Evolutionary conservation across 1,140 invertebrate species (phyloP).

Genomic region (Trichomalopsis sarcophagae): DNA sequence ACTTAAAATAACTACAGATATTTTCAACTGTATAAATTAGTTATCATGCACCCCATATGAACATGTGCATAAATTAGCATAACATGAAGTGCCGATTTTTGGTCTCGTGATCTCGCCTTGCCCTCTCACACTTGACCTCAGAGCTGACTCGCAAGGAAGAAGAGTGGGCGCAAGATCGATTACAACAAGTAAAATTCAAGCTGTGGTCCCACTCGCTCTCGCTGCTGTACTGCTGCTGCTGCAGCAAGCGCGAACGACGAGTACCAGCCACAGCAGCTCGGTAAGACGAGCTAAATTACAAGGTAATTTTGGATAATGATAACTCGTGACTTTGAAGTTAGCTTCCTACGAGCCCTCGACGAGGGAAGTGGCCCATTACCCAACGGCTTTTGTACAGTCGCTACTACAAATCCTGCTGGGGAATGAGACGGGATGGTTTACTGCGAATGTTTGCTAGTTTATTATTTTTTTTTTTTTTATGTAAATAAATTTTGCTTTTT

Average conservation of each 20-base stretch:
- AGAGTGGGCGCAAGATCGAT: not conserved
- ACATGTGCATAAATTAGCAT: no score
- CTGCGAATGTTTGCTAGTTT: no score
- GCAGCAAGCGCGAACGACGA: not conserved
- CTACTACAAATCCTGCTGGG: conserved; percentile 58
- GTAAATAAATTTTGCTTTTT: not conserved
- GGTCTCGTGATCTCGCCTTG: not conserved
- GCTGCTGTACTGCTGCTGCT: not conserved
- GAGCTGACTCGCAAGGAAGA: not conserved
- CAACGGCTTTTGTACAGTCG: conserved; percentile 66
- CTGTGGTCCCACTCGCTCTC: not conserved
- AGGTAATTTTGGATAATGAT: conserved; percentile 70
- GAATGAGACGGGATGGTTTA: conserved; percentile 36
- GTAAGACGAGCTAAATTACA: conserved; percentile 65
- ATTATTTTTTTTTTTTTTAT: not conserved
- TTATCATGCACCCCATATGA: no score
- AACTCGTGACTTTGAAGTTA: conserved; percentile 71
- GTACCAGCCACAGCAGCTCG: conserved; percentile 10
- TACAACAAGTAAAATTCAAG: not conserved
- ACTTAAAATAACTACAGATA: no score
- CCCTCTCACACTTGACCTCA: not conserved
- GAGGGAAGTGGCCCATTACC: conserved; percentile 69
- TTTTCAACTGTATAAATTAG: no score
- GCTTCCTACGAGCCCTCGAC: conserved; percentile 66
- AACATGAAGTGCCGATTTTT: not conserved